Evolutionary conservation across 2,888 invertebrate species (phyloP).

Genomic region (Ennomos fuscantarius): DNA sequence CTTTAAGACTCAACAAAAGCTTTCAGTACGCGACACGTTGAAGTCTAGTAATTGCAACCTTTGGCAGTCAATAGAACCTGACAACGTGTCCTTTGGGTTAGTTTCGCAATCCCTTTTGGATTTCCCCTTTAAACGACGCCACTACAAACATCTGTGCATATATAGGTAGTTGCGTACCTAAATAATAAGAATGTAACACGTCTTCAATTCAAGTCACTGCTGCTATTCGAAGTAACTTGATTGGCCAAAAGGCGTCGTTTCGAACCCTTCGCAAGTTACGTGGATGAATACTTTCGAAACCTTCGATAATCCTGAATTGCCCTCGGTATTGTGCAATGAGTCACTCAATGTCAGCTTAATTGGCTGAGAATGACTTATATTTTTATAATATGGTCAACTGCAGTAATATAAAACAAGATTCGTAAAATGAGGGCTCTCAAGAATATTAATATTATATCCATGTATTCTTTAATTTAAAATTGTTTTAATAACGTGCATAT

Average conservation of each 20-base stretch:
- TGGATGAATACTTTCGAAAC: constrained; percentile 48
- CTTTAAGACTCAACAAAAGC: too few relatives aligned
- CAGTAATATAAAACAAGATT: constrained; percentile 16
- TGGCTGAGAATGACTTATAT: constrained; percentile 39
- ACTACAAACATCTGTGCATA: neutral
- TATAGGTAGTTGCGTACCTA: neutral
- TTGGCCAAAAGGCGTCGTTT: constrained; percentile 38
- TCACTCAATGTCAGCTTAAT: constrained; percentile 39
- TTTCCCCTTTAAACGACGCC: too few relatives aligned
- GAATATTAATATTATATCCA: neutral
- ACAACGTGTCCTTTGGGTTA: too few relatives aligned
- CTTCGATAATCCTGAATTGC: constrained; percentile 52
- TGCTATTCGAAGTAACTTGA: constrained; percentile 4
- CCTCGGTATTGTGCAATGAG: constrained; percentile 54
- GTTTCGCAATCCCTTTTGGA: too few relatives aligned
- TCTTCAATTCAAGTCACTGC: too few relatives aligned
- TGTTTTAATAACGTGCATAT: too few relatives aligned
- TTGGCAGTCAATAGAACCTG: too few relatives aligned
- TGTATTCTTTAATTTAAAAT: neutral
- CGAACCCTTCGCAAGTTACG: constrained; percentile 43
- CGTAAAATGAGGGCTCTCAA: neutral
- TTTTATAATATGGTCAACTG: constrained; percentile 34
- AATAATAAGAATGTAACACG: constrained; percentile 3
- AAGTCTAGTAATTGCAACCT: too few relatives aligned
- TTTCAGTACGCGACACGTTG: too few relatives aligned